These are phyloP conservation scores for Scaptomyza parva DNA, from an alignment of 2,888 invertebrate species.

Conservation along the genomic window DNA sequence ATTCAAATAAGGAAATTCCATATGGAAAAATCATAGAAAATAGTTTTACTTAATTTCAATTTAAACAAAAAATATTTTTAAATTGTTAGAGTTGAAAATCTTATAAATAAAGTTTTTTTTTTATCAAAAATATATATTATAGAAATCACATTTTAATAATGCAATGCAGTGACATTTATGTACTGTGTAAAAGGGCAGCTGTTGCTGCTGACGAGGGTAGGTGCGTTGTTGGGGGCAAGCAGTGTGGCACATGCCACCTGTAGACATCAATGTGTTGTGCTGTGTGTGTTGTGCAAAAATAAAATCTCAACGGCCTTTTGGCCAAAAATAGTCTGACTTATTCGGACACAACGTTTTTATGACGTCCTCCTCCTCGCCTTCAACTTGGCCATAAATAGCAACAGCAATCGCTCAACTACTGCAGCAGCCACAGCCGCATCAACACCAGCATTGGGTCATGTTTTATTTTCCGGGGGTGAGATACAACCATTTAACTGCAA, in stretches of 20 bases:
- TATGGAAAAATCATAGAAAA: no score
- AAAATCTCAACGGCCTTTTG: slow-evolving; percentile 70
- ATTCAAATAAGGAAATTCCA: no score
- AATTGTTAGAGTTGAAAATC: no score
- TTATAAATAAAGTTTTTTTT: not conserved
- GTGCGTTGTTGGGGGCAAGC: not conserved
- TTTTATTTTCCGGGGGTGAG: not conserved
- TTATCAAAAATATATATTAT: not conserved
- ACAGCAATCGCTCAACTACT: slow-evolving; percentile 18
- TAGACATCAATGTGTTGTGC: slow-evolving; percentile 54
- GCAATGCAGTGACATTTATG: not conserved
- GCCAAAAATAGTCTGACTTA: slow-evolving; percentile 65
- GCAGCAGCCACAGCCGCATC: slow-evolving; percentile 11
- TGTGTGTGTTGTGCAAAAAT: slow-evolving; percentile 52
- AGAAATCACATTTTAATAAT: no score
- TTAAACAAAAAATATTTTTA: no score
- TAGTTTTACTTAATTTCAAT: no score
- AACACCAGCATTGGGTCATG: slow-evolving; percentile 23
- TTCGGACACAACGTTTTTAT: slow-evolving; percentile 41
- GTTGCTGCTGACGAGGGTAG: not conserved
- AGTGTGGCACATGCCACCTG: slow-evolving; percentile 58
- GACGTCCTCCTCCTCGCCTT: slow-evolving; percentile 55
- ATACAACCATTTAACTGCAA: slow-evolving; percentile 38
- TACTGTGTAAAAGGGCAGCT: not conserved
- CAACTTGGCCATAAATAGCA: slow-evolving; percentile 62